Base-by-base conservation (phyloP, 2,113 vertebrate species). In the Microtus richardsoni region DNA sequence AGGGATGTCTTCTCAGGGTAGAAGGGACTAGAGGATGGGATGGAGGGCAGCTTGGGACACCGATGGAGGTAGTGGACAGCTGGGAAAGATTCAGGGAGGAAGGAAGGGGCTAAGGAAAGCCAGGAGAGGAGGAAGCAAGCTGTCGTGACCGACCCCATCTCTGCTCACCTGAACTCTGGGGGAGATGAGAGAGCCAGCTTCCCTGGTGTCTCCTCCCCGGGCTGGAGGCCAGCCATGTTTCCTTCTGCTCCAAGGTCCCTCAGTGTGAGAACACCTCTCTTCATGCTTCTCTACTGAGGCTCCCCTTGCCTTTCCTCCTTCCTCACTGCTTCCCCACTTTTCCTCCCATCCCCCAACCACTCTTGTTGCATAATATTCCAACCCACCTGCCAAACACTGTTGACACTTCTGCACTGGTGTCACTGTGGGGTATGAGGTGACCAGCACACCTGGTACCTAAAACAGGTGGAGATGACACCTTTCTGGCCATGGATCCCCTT, bases 341-440 rank as follows among this genome's bases (percentile, higher is more conserved):
- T 70, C 49, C 39, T 75, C 58, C 88, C 86, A 44, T 3, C 64
- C 78, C 75, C 39, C 88, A 36, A 4, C 0, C 47, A 21, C 60
- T 64, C 66, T 66, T 33, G 26, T 98, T 94, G 92, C 75, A 93
- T 92, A 93, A 96, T 3, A 36, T 28, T 70, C 84, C 74, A 30
- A 16, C 93, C 6, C 2, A 89, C 93, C 75, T 75, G 44, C 89
- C 79, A 78, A 90, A 88, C 21, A 33, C 89, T 39, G 12, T 6
- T 28, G 68, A 52, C 82, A 83, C 70, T 39, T 90, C 30, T 85
- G 87, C n/a, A 75, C 79, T 54, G 62, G 44, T 74, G 60, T 24
- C n/a, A 5, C 41, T 24, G 62, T 75, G 44, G 83, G 75, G 22
- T 47, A 7, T 1, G 16, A 44, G 52, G 49, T 52, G 75, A n/a